phyloP scores from a whole-genome alignment of 1,140 invertebrate genomes.

The Pteromalus puparum region DNA sequence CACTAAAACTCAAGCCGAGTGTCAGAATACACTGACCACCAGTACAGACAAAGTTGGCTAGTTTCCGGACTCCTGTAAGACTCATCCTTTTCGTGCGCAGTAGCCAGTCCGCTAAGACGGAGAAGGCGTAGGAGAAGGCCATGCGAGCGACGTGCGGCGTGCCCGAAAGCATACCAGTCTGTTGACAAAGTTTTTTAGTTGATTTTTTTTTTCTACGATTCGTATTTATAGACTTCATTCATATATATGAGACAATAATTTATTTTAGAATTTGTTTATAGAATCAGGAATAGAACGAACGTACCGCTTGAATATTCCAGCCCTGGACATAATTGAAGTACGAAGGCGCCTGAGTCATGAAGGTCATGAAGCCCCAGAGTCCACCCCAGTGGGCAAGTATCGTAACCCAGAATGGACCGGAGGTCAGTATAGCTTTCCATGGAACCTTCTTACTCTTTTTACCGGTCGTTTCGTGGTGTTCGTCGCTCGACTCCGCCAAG shows the following conservation, averaged over 20 bases:
- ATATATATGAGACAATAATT: too few relatives aligned
- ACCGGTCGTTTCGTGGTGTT: slow-evolving; percentile 62
- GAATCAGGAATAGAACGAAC: slow-evolving; percentile 52
- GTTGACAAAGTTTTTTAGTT: neutral
- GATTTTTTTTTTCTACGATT: too few relatives aligned
- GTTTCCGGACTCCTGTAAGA: slow-evolving; percentile 79
- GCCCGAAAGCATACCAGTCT: slow-evolving; percentile 82
- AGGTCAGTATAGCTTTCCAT: slow-evolving; percentile 84
- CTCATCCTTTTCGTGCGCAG: slow-evolving; percentile 77
- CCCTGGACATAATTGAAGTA: slow-evolving; percentile 91
- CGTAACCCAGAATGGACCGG: slow-evolving; percentile 86
- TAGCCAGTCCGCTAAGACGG: slow-evolving; percentile 79
- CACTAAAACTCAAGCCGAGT: slow-evolving; percentile 78
- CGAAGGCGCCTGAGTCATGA: slow-evolving; percentile 89
- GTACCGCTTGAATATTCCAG: slow-evolving; percentile 86
- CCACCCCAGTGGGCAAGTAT: slow-evolving; percentile 86
- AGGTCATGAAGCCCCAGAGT: slow-evolving; percentile 90
- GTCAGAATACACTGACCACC: slow-evolving; percentile 77
- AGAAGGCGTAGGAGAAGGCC: slow-evolving; percentile 79
- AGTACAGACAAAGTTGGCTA: slow-evolving; percentile 78
- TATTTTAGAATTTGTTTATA: too few relatives aligned
- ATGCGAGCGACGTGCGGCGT: slow-evolving; percentile 81
- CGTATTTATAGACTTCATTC: too few relatives aligned
- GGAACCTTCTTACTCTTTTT: slow-evolving; percentile 75
- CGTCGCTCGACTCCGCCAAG: slow-evolving; percentile 74